Conservation (phyloP, 2,888 invertebrate species). For the Nephrotoma guestfalica region DNA sequence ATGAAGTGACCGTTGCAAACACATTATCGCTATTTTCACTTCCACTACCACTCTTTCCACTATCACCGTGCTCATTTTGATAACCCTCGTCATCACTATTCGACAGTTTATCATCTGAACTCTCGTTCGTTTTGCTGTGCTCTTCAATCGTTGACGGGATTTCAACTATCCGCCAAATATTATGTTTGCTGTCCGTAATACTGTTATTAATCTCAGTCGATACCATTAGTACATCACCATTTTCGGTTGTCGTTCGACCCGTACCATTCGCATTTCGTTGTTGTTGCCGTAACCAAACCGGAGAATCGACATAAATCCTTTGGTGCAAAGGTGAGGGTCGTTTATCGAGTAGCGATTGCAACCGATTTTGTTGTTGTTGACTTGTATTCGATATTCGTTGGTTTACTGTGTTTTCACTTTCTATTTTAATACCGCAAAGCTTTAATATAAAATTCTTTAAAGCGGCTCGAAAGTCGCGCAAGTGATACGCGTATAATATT, state of each 20-base stretch:
- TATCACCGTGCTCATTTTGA: background rate
- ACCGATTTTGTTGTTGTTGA: slow-evolving; percentile 30
- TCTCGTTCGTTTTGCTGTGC: slow-evolving; percentile 11
- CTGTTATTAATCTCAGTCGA: slow-evolving; percentile 29
- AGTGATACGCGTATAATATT: slow-evolving; percentile 80
- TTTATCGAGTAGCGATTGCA: slow-evolving; percentile 37
- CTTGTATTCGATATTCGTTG: slow-evolving; percentile 30
- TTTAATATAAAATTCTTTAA: slow-evolving; percentile 54
- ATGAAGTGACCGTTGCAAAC: slow-evolving; percentile 18
- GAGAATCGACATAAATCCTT: slow-evolving; percentile 42
- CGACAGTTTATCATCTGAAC: background rate
- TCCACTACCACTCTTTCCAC: background rate
- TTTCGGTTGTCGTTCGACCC: slow-evolving; percentile 17
- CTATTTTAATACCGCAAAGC: slow-evolving; percentile 36
- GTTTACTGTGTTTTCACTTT: slow-evolving; percentile 27
- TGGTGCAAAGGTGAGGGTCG: slow-evolving; percentile 36
- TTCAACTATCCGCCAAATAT: slow-evolving; percentile 39
- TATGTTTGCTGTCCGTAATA: slow-evolving; percentile 27
- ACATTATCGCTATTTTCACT: slow-evolving; percentile 23
- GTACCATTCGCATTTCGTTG: slow-evolving; percentile 17
- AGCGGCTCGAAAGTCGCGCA: slow-evolving; percentile 72
- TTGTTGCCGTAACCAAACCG: slow-evolving; percentile 42
- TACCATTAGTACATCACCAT: slow-evolving; percentile 20
- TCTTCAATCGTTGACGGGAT: slow-evolving; percentile 30
- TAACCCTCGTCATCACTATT: background rate